Evolutionary conservation across 2,113 vertebrate species (phyloP).

Genomic region (Bombycilla garrulus): DNA sequence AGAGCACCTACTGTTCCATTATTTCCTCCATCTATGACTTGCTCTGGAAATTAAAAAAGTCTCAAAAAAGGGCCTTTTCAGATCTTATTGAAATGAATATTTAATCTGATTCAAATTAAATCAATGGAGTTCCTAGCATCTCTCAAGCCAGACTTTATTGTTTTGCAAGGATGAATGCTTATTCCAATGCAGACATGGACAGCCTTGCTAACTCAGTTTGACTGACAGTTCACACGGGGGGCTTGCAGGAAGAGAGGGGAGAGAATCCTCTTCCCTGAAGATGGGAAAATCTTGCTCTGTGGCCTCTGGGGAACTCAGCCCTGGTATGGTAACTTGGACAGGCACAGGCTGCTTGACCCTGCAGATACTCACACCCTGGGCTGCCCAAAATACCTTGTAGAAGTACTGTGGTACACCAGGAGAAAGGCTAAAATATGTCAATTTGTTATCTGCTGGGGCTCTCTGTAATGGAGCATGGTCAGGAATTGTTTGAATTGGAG

Average conservation of each 20-base stretch:
- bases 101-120: conserved; percentile 54
- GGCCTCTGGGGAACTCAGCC: neutral
- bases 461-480: fast-evolving
- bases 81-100: conserved; percentile 35
- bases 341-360: fast-evolving
- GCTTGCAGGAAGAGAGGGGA: neutral
- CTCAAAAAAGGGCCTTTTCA: neutral
- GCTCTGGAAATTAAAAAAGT: neutral
- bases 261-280: neutral
- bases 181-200: neutral
- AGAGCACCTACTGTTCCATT: neutral
- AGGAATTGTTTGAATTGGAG: neutral
- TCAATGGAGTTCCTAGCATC: neutral
- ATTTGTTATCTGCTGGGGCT: neutral
- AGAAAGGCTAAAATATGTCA: neutral
- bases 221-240: neutral
- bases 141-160: conserved; percentile 42
- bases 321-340: neutral
- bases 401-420: fast-evolving
- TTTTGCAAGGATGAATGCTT: conserved; percentile 29
- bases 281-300: neutral
- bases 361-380: neutral
- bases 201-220: neutral
- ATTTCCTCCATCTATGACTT: neutral
- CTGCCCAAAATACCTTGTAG: fast-evolving